A percentile compares a stretch with the other conserved stretches of the same genome.
These are phyloP conservation scores for Cisticola juncidis DNA, from an alignment of 2,113 vertebrate species.

Conservation along the genomic window DNA sequence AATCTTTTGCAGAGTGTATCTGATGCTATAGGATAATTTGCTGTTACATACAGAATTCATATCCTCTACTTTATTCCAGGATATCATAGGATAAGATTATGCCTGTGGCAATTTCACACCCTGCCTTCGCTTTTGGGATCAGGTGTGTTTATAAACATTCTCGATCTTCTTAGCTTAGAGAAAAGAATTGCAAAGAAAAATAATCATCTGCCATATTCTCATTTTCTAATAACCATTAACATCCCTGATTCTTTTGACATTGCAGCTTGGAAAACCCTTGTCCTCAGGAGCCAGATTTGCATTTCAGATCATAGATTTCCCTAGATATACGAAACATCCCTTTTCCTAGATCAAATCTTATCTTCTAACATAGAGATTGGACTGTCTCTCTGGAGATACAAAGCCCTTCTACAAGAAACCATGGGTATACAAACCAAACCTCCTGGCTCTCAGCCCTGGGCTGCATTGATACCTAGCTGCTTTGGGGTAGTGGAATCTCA, in stretches of 20 bases:
- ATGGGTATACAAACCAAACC: not conserved
- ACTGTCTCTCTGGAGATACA: not conserved
- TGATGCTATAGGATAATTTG: not conserved
- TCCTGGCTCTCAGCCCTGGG: not conserved
- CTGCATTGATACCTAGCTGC: not conserved
- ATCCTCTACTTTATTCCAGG: not conserved
- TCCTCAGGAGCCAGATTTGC: not conserved
- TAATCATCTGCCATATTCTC: not conserved
- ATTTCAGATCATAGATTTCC: not conserved
- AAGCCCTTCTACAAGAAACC: not conserved
- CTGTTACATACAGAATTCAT: accelerated
- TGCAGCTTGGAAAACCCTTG: not conserved
- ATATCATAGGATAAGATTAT: not conserved
- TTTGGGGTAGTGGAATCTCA: accelerated
- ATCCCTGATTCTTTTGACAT: not conserved
- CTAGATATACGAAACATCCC: not conserved
- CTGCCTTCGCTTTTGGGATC: not conserved
- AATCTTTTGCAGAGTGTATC: not conserved
- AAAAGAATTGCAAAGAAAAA: not conserved
- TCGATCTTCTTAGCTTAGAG: not conserved
- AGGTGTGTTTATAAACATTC: not conserved
- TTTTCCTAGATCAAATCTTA: not conserved
- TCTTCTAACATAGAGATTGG: not conserved
- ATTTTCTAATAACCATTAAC: not conserved
- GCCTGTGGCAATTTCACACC: not conserved